Evolutionary conservation across 2,888 invertebrate species (phyloP).

Genomic region (Sphinx pinastri): DNA sequence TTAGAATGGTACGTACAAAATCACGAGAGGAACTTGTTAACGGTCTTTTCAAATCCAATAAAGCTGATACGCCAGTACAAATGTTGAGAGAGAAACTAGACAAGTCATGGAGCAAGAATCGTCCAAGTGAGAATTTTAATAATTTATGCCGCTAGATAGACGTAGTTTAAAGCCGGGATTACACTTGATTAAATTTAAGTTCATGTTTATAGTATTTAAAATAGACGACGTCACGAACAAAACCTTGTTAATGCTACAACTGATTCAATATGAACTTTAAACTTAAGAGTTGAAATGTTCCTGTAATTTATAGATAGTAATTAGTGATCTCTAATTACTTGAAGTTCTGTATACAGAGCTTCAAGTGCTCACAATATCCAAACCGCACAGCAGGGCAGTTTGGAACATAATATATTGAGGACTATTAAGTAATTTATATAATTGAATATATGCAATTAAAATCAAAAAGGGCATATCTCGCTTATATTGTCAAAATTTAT

Average conservation of each 20-base stretch:
- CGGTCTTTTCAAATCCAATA: too few species aligned
- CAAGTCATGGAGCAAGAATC: conserved; percentile 47
- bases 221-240: background rate
- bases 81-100: conserved; percentile 32
- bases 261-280: too few species aligned
- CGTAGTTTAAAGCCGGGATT: conserved; percentile 32
- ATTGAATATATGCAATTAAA: too few species aligned
- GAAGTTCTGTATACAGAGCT: background rate
- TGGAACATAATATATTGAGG: background rate
- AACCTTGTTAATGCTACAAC: background rate
- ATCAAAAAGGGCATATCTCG: too few species aligned
- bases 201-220: background rate
- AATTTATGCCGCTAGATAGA: conserved; percentile 44
- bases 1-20: too few species aligned
- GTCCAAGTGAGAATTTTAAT: conserved; percentile 55
- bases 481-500: too few species aligned
- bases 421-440: too few species aligned
- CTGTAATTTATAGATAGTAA: background rate
- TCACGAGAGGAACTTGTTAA: too few species aligned
- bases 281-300: background rate
- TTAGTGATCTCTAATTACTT: conserved; percentile 1
- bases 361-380: background rate
- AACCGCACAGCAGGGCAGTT: background rate
- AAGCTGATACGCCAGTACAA: background rate
- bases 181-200: conserved; percentile 13